Conservation (phyloP, 1,140 invertebrate species). For the Eriocheir sinensis region DNA sequence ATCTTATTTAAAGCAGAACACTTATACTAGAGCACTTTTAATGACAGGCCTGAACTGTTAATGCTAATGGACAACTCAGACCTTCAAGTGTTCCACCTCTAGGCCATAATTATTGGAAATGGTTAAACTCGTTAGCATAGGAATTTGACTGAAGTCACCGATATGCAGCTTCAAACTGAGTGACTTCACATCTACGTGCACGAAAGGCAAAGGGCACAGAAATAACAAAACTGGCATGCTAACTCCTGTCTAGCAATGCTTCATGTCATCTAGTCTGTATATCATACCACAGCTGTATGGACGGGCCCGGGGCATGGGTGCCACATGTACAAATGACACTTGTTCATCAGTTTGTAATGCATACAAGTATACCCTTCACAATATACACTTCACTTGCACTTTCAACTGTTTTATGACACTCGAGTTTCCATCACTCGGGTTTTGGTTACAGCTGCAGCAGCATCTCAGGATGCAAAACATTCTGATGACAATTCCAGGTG, state of each 20-base stretch:
- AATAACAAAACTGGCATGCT: constrained; percentile 60
- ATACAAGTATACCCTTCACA: constrained; percentile 42
- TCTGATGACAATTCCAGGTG: constrained; percentile 38
- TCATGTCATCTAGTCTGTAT: constrained; percentile 70
- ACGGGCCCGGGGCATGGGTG: constrained; percentile 69
- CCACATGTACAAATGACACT: constrained; percentile 50
- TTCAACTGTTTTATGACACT: constrained; percentile 46
- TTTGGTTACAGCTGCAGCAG: constrained; percentile 60
- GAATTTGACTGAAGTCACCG: background rate
- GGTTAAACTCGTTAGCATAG: background rate
- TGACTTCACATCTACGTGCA: constrained; percentile 27
- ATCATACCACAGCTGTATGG: constrained; percentile 71
- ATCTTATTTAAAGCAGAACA: background rate
- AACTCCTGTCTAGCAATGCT: constrained; percentile 67
- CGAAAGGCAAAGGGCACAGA: constrained; percentile 65
- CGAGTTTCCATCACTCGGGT: constrained; percentile 71
- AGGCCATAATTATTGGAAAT: background rate
- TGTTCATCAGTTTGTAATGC: constrained; percentile 45
- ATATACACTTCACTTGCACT: constrained; percentile 67
- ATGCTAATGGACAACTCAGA: too few species aligned
- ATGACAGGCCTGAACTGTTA: background rate
- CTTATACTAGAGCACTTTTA: background rate
- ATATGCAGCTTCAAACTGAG: constrained; percentile 18
- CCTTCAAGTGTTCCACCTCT: background rate
- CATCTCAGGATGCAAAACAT: constrained; percentile 55